Evolutionary conservation across 2,888 invertebrate species (phyloP).

Genomic region (Masnerella sp.): DNA sequence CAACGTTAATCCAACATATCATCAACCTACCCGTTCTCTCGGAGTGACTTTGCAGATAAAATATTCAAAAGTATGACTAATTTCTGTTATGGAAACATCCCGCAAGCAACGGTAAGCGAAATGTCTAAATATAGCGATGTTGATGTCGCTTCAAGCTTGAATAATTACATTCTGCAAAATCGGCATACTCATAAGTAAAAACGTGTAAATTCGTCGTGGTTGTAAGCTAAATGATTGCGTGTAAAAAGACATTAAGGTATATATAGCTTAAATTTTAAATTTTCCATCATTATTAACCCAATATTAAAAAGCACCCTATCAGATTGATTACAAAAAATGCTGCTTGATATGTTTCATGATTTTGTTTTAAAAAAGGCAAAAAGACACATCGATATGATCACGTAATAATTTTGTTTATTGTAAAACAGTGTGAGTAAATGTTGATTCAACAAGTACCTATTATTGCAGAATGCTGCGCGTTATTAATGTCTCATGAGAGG

Average conservation of each 20-base stretch:
- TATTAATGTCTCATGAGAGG: conserved; percentile 56
- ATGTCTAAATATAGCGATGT: conserved; percentile 70
- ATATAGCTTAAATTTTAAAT: no score
- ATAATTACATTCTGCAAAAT: conserved; percentile 74
- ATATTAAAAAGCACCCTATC: no score
- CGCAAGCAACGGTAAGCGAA: conserved; percentile 67
- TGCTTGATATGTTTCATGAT: no score
- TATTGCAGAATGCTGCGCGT: conserved; percentile 64
- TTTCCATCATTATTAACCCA: no score
- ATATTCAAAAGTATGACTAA: no score
- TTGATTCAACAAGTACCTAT: conserved; percentile 55
- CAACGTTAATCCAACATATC: no score
- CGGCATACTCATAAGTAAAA: conserved; percentile 62
- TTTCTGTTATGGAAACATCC: conserved; percentile 61
- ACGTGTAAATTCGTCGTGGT: conserved; percentile 57
- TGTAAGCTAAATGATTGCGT: conserved; percentile 59
- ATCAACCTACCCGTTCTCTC: no score
- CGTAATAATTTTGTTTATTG: no score
- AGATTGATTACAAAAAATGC: no score
- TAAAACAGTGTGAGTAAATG: conserved; percentile 25
- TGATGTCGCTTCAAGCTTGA: conserved; percentile 71
- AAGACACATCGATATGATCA: no score
- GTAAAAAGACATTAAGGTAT: conserved; percentile 54
- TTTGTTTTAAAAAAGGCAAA: no score
- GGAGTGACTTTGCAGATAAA: no score